Evolutionary conservation across 2,888 invertebrate species (phyloP), one percentile per base, ranked within the genome.

Genomic region (Temnothorax unifasciatus): DNA sequence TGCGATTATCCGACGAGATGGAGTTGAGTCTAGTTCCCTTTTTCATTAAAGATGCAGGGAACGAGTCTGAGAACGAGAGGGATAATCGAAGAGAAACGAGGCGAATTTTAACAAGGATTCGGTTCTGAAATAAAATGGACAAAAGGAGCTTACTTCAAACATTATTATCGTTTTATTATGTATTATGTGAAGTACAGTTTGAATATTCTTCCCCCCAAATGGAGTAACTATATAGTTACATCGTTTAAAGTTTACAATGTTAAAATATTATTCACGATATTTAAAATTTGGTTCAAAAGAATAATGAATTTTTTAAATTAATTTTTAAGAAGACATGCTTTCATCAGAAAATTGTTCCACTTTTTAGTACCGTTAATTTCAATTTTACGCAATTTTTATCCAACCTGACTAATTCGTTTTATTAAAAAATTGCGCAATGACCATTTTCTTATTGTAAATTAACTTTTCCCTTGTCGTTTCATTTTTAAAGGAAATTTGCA

Each of bases 401-500:
- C 1, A 41, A 57, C 6, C 6, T 44, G 9, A 15, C 54, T n/a
- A 44, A 18, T 59, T 3, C 1, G 15, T n/a, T 74, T 59, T 11
- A n/a, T 44, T 44, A n/a, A 29, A 44, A 59, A 29, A 4, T 57
- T 21, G 18, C 15, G 4, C n/a, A 59, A 74, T 38, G 15, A 57
- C 1, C 44, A 34, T 29, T 61, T 52, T 1, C 13, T 52, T 52
- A 50, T 66, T 11, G 64, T 21, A 52, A 66, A 41, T n/a, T 50
- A 21, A 38, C 21, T 15, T 13, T 3, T 18, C 52, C 18, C 18
- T 38, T 18, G 15, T 18, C 9, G 2, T 38, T 66, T 0, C 18
- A 52, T 8, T 76, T 66, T 41, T 6, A 44, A 25, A 4, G 29
- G 29, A 75, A 75, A 75, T 63, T 75, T 63, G n/a, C 9, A 63